A percentile compares a stretch with the other conserved stretches of the same genome.
Evolutionary conservation across 1,140 invertebrate genomes (phyloP).

Genomic region (Lethocerus indicus): DNA sequence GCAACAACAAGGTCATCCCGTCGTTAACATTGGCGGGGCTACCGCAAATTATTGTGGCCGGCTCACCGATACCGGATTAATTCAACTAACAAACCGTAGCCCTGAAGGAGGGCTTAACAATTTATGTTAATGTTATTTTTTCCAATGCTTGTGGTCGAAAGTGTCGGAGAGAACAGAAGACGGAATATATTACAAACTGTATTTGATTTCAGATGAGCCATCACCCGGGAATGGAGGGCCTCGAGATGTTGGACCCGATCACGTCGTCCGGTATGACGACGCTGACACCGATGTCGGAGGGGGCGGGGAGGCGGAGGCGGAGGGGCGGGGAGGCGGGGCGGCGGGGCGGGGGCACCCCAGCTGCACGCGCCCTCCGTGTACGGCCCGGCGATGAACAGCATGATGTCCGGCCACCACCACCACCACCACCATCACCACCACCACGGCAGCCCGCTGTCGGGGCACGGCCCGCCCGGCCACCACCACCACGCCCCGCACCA

Average conservation of each 20-base stretch:
- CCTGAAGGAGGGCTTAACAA: too few species aligned
- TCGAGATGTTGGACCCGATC: slow-evolving; percentile 78
- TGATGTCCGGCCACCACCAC: slow-evolving; percentile 66
- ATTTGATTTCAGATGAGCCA: slow-evolving; percentile 76
- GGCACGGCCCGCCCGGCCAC: slow-evolving; percentile 32
- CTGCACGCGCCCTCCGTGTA: slow-evolving; percentile 62
- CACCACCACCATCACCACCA: slow-evolving; percentile 61
- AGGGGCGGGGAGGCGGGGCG: too few species aligned
- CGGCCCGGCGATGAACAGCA: slow-evolving; percentile 62
- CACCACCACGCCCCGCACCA: slow-evolving; percentile 33
- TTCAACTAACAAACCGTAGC: too few species aligned
- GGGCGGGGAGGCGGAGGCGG: too few species aligned
- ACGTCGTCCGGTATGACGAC: slow-evolving; percentile 75
- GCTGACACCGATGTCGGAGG: slow-evolving; percentile 68
- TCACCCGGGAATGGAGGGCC: slow-evolving; percentile 82
- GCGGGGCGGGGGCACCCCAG: slow-evolving; percentile 40
- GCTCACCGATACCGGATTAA: too few species aligned
- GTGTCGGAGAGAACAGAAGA: too few species aligned
- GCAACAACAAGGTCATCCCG: too few species aligned
- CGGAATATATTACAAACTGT: too few species aligned
- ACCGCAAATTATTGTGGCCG: too few species aligned
- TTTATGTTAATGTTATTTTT: too few species aligned
- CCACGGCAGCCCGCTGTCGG: slow-evolving; percentile 33
- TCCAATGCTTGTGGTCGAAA: too few species aligned
- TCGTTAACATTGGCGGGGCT: too few species aligned